Conservation (phyloP, 2,797 vertebrate genomes). For the Clarias laeviceps region DNA sequence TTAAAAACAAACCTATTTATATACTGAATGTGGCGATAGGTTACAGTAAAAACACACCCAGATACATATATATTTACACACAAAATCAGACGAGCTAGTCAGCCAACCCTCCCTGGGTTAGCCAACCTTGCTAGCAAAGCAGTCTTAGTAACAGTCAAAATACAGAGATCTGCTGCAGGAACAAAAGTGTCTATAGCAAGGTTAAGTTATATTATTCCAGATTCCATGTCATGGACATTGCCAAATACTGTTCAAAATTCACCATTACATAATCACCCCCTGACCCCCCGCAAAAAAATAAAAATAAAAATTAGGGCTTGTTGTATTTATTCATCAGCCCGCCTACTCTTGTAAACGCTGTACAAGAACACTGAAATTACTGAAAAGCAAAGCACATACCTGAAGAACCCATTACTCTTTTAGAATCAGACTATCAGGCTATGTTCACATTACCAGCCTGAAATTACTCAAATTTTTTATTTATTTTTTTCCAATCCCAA, state of each 20-base stretch:
- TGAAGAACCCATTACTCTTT: not conserved
- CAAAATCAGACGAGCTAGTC: slow-evolving; percentile 70
- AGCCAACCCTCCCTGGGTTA: slow-evolving; percentile 70
- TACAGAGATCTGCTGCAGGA: slow-evolving; percentile 22
- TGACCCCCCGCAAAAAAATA: no score
- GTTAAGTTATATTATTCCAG: slow-evolving; percentile 18
- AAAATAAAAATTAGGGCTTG: not conserved
- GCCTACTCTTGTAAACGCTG: slow-evolving; percentile 4
- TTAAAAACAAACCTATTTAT: slow-evolving; percentile 86
- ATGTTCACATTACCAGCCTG: no score
- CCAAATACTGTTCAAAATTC: slow-evolving; percentile 8
- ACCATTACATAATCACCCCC: not conserved
- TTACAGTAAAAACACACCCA: slow-evolving; percentile 84
- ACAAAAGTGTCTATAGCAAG: slow-evolving; percentile 20
- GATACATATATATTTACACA: slow-evolving; percentile 74
- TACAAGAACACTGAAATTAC: slow-evolving; percentile 7
- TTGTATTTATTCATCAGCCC: not conserved
- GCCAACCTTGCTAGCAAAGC: slow-evolving; percentile 50
- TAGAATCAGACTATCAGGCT: not conserved
- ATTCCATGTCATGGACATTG: slow-evolving; percentile 45
- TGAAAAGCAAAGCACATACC: slow-evolving; percentile 10
- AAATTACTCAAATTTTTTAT: no score
- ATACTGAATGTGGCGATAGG: slow-evolving; percentile 79
- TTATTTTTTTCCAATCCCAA: no score
- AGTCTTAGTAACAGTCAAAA: slow-evolving; percentile 32